phyloP scores from a whole-genome alignment of 1,140 invertebrate species.

The Halyomorpha halys region DNA sequence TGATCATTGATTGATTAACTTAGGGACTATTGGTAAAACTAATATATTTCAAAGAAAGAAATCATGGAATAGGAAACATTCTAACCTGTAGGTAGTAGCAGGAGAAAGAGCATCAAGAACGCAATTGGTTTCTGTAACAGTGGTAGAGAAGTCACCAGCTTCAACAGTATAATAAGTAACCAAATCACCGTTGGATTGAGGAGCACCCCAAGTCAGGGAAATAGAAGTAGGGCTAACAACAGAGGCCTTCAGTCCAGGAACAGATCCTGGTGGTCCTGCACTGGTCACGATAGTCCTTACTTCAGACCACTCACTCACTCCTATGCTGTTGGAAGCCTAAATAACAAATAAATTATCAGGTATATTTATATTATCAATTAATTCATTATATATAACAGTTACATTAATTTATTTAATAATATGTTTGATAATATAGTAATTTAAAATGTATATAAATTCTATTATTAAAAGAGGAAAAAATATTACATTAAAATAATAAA shows the following conservation, averaged over 20 bases:
- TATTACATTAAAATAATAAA: no score
- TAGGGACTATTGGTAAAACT: background rate
- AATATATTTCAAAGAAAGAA: background rate
- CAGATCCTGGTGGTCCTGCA: constrained; percentile 59
- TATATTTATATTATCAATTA: no score
- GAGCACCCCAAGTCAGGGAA: constrained; percentile 58
- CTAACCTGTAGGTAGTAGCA: constrained; percentile 47
- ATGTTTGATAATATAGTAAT: no score
- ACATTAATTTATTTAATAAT: no score
- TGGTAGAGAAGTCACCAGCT: constrained; percentile 49
- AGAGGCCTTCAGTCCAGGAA: constrained; percentile 38
- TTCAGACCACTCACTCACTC: constrained; percentile 56
- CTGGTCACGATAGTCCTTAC: constrained; percentile 48
- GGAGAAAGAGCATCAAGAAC: constrained; percentile 42
- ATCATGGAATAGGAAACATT: constrained; percentile 3
- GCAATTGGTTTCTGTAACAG: constrained; percentile 40
- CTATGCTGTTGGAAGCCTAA: constrained; percentile 65
- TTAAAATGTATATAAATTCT: no score
- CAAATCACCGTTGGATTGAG: constrained; percentile 55
- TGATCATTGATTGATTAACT: no score
- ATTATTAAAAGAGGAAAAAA: no score
- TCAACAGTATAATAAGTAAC: constrained; percentile 69
- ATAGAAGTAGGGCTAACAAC: constrained; percentile 46
- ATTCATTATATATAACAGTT: no score
- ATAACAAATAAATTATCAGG: constrained; percentile 1